Base-by-base conservation (phyloP, 1,140 invertebrate species). In the Eupristina koningsbergeri region DNA sequence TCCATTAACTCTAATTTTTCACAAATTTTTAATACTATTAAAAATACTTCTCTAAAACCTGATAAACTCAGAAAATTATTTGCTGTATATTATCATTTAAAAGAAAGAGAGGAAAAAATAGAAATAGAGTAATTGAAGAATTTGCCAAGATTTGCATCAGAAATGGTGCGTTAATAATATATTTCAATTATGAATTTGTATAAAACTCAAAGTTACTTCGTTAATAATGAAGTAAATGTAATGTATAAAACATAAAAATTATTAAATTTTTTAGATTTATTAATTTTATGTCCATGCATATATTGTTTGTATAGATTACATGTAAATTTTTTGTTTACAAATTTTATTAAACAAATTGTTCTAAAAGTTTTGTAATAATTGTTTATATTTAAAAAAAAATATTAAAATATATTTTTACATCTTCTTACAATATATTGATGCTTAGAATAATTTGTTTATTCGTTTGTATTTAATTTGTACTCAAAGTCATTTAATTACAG, bases 81-180 rank as follows among this genome's bases (percentile, higher is more conserved):
- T 47, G 79, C 84, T 71, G 80, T 85, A 1, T 77, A 85, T 71
- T 78, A 77, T 76, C 64, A 85, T 71, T 78, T 85, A 61, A 85
- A 81, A 36, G 80, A 85, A 47, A 85, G 34, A 39, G 84, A 85
- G 69, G 83, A 80, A 29, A 84, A 63, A n/a, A 8, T 76, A 67
- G 77, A 80, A 41, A 39, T 69, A 31, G 81, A 83, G 45, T 76
- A 64, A 67, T 34, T 39, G 2, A 61, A 74, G 39, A 1, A 36
- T 39, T 74, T 2, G 58, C n/a, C n/a, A 69, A 67, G 2, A 13
- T 80, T 36, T 13, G 47, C 34, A 80, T 69, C 17, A 64, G 29
- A 7, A 17, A 45, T 63, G 9, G 39, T 63, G 36, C 7, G 39
- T 78, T 3, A 45, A 78, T 64, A 45, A 3, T 41, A 64, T 3